Evolutionary conservation across 2,113 vertebrate species (phyloP).

Genomic region (Pipra filicauda): DNA sequence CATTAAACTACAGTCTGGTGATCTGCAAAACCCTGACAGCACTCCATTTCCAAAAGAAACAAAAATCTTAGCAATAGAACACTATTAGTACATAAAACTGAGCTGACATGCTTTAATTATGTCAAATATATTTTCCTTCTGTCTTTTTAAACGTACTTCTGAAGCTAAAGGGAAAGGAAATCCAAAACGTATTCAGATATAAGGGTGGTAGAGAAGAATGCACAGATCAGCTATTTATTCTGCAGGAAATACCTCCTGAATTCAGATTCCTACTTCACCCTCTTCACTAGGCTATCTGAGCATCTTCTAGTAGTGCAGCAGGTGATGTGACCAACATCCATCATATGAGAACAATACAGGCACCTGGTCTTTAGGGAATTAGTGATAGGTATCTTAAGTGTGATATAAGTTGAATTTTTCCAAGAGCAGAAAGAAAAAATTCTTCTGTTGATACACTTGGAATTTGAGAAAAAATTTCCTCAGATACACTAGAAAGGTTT

Average conservation of each 20-base stretch:
- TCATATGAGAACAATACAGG: background rate
- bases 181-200: background rate
- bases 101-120: background rate
- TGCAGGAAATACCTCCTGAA: background rate
- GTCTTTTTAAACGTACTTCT: background rate
- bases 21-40: background rate
- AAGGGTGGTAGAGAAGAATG: background rate
- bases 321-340: slow-evolving; percentile 23
- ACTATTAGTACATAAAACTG: background rate
- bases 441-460: background rate
- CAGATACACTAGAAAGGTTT: background rate
- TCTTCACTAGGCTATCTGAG: background rate
- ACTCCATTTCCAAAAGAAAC: background rate
- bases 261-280: background rate
- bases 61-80: background rate
- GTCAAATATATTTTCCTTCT: background rate
- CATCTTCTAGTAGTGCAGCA: background rate
- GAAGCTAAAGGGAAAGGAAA: background rate
- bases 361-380: background rate
- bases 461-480: background rate
- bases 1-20: background rate
- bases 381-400: background rate
- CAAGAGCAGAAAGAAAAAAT: background rate
- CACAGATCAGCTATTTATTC: background rate
- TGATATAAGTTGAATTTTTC: background rate